Evolutionary conservation across 1,140 invertebrate genomes (phyloP), one percentile per base, ranked within the genome.

Genomic region (Cotesia vestalis): DNA sequence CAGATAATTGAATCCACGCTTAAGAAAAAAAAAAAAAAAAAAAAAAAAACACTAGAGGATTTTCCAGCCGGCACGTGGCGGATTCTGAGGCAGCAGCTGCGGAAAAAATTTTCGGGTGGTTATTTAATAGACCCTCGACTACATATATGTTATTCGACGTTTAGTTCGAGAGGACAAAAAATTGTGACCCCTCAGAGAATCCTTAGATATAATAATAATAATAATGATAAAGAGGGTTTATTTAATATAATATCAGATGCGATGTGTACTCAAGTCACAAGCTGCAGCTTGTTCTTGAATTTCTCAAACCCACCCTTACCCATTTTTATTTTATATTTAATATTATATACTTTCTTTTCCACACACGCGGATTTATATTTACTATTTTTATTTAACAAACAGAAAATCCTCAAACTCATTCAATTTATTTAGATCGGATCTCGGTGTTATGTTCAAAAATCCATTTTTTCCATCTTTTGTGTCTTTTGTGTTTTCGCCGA

Each of bases 111-210:
- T 27, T 60, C 67, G 46, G 11, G 20, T 38, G 38, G 34, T 67
- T 61, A 35, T 12, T 72, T 72, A 72, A 72, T 72, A 72, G 71
- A 67, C 71, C 52, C 57, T 67, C 35, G 55, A 72, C 27, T 27
- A 27, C 27, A 27, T 27, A 72, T 67, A 60, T 72, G 64, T 72
- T 72, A 72, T 66, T 72, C 38, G 64, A 67, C 55, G 38, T 64
- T 66, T 62, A 59, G 60, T 52, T 59, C 55, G 12, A 40, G 57
- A 46, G 57, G 20, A 67, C 67, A 61, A 67, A 67, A 55, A 35
- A 40, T 9, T 6, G 17, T 34, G 11, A 72, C 51, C 52, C 53
- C 57, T 53, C 59, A 51, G 11, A 46, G 11, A 46, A 46, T 46
- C 40, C 27, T 27, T 27, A 27, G 27, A 27, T 27, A 27, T 27